A percentile compares a stretch with the other conserved stretches of the same genome.
phyloP scores from a whole-genome alignment of 2,797 vertebrate genomes.

The Pyrocephalus nanus region DNA sequence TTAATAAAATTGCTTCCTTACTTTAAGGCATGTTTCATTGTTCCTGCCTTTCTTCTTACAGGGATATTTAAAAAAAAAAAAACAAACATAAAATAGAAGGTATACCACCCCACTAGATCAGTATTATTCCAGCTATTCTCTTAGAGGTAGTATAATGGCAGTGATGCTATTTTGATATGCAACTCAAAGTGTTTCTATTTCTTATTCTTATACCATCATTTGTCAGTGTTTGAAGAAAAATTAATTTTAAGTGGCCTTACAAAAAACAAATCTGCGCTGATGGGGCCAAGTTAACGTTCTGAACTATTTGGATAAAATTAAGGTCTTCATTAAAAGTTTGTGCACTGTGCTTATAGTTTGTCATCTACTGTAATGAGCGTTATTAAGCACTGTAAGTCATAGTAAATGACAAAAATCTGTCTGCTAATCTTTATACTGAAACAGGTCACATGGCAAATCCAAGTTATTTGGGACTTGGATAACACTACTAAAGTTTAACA shows the following conservation, averaged over 20 bases:
- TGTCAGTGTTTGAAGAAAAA: not conserved
- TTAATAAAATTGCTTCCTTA: not conserved
- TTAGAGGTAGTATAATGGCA: not conserved
- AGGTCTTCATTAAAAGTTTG: not conserved
- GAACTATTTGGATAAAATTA: not conserved
- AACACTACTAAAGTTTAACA: not conserved
- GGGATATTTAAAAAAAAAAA: not conserved
- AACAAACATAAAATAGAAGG: not conserved
- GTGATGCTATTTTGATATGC: not conserved
- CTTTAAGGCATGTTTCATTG: not conserved
- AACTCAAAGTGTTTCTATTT: not conserved
- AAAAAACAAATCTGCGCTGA: not conserved
- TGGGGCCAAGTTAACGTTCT: not conserved
- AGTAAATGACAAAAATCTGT: not conserved
- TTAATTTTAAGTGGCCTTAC: not conserved
- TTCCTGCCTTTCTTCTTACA: not conserved
- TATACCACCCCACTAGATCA: not conserved
- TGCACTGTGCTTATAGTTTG: not conserved
- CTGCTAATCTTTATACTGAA: not conserved
- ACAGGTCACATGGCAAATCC: not conserved
- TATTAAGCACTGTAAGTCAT: not conserved
- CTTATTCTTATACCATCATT: not conserved
- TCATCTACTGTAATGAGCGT: not conserved
- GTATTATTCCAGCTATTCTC: not conserved
- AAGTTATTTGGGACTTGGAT: not conserved